Conservation (phyloP, 2,888 invertebrate genomes). For the Neuroscelio doddi region DNA sequence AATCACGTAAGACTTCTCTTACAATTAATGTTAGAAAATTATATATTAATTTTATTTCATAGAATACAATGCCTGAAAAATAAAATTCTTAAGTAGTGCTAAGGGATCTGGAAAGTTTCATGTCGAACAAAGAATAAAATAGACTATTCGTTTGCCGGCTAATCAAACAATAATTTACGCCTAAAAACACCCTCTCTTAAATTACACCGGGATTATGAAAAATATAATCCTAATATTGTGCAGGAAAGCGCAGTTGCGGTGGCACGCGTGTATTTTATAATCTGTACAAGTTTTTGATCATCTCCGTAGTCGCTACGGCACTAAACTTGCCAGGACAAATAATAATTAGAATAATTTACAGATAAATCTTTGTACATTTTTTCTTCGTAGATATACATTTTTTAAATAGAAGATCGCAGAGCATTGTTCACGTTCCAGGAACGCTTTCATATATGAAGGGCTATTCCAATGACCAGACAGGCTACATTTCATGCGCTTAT, state of each 20-base stretch:
- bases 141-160: not conserved
- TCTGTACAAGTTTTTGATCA: constrained; percentile 67
- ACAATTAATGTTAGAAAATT: constrained; percentile 35
- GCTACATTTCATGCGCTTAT: no score
- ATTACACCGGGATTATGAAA: constrained; percentile 69
- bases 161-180: constrained; percentile 3
- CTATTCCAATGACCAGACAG: not conserved
- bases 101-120: constrained; percentile 7
- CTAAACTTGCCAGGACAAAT: constrained; percentile 47
- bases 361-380: constrained; percentile 52
- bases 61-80: constrained; percentile 24
- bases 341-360: constrained; percentile 48
- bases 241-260: constrained; percentile 57
- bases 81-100: constrained; percentile 17
- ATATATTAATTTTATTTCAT: constrained; percentile 46
- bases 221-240: constrained; percentile 71
- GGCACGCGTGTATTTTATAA: constrained; percentile 55
- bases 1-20: no score
- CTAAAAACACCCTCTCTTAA: constrained; percentile 27
- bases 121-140: not conserved
- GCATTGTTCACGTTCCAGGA: constrained; percentile 10
- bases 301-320: constrained; percentile 56
- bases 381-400: constrained; percentile 43
- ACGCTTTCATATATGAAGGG: constrained; percentile 7
- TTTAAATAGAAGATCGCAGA: constrained; percentile 23